Base-by-base conservation (phyloP, 1,140 invertebrate species). In the Brachionus calyciflorus region DNA sequence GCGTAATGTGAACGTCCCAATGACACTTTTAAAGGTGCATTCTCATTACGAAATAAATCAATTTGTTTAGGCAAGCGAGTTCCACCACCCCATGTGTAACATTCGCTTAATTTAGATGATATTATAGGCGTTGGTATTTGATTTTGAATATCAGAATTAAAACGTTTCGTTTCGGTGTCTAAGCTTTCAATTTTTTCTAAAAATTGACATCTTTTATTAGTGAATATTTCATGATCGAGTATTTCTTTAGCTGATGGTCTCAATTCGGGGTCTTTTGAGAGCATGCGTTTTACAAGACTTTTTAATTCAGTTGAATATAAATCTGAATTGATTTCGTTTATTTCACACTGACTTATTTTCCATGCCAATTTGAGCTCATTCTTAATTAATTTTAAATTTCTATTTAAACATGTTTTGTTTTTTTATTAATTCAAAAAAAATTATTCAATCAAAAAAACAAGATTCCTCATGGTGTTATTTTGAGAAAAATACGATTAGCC, bases 11-110 rank as follows among this genome's bases (percentile, higher is more conserved):
- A 79, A 76, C 80, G 79, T 21, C 84, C 84, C 9, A 76, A 30
- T 10, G 49, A 57, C 40, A 57, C 28, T 7, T 26, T 44, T 24
- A 84, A 81, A 77, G 84, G 81, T 53, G 83, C 79, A 17, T 12
- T 82, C 80, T 79, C 81, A 81, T 78, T 82, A 14, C 78, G 80
- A 80, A 85, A 85, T n/a, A 84, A 49, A 26, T 85, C 83, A 60
- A 84, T 78, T 78, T 82, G 84, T 76, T 83, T 80, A 14, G 84
- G 84, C 24, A 80, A 80, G 3, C 80, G 30, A 68, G 82, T 84
- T 17, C 84, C 84, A 33, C 84, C 84, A 41, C 73, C 73, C 73
- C 73, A 76, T 26, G 21, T 46, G 40, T 57, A 76, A 1, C 30
- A 7, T 44, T 76, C 73, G 5, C 69, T 73, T 14, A 73, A 55